Base-by-base conservation (phyloP, 1,140 invertebrate species). In the Lepidurus couesii region DNA sequence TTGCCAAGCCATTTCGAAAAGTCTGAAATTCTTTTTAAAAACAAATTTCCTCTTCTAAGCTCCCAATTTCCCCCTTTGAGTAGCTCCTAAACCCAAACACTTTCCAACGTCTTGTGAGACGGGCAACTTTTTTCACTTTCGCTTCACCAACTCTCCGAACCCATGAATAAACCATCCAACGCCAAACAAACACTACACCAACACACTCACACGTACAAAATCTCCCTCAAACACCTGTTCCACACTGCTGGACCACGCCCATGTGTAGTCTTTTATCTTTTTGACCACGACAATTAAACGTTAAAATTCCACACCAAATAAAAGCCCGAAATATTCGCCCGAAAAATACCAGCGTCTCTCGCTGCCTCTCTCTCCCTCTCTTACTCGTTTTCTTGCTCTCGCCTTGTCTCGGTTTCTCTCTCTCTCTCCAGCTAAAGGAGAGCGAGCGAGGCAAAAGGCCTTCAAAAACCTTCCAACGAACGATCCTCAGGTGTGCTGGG, bases 401-500 rank as follows among this genome's bases (percentile, higher is more conserved):
- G 47, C 13, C 11, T 9, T 13, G 47, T 13, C 13, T 13, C 16
- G 45, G 45, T 47, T 10, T 47, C 45, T 47, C 45, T 47, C 34
- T 47, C 34, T 47, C 10, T 13, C 7, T 53, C 21, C 21, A 16
- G n/a, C 53, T 21, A 65, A 65, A 65, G 53, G 53, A 65, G 53
- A 65, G 53, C 53, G 53, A 21, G 53, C 16, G 21, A 65, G 16
- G 6, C 53, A 16, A 65, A 65, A 65, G 53, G 53, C 53, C 53
- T 65, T 65, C 53, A 65, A 65, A 65, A 65, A 13, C 53, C 53
- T 65, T 65, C 53, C 21, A 65, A 65, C 53, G 53, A 65, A 65
- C 53, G 53, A 65, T 65, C 53, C 53, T 65, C 53, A 65, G 53
- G 53, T 65, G 53, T 65, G 53, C 53, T 65, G 53, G 53, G 53